A percentile compares a stretch with the other conserved stretches of the same genome.
These are phyloP conservation scores for Fukomys damarensis DNA, from an alignment of 2,113 vertebrate species.

Conservation along the genomic window DNA sequence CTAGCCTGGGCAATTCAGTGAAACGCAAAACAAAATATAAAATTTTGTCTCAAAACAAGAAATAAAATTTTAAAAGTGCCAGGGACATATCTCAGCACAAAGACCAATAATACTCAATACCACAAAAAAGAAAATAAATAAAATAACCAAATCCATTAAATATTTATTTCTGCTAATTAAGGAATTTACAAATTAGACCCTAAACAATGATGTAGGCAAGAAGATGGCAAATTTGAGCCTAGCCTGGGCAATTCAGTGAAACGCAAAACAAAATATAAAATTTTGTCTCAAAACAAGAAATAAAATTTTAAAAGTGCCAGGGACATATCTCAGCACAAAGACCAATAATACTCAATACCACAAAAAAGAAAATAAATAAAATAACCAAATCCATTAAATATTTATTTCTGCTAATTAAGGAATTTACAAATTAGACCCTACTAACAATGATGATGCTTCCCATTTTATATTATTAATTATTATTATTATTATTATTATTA, in stretches of 20 bases:
- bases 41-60: too few species aligned
- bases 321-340: not conserved
- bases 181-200: slow-evolving; percentile 27
- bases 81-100: not conserved
- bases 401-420: slow-evolving; percentile 32
- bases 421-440: slow-evolving; percentile 46
- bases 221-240: not conserved
- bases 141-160: not conserved
- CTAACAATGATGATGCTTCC: not conserved
- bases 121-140: not conserved
- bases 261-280: not conserved
- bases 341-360: not conserved
- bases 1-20: not conserved
- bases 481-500: too few species aligned
- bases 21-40: not conserved
- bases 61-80: not conserved
- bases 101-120: not conserved
- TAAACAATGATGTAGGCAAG: too few species aligned
- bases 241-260: not conserved
- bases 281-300: not conserved
- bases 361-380: not conserved
- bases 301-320: not conserved
- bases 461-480: too few species aligned
- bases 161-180: slow-evolving; percentile 46
- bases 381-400: not conserved